Conservation (phyloP, 2,888 invertebrate species). For the Cepaea hortensis region DNA sequence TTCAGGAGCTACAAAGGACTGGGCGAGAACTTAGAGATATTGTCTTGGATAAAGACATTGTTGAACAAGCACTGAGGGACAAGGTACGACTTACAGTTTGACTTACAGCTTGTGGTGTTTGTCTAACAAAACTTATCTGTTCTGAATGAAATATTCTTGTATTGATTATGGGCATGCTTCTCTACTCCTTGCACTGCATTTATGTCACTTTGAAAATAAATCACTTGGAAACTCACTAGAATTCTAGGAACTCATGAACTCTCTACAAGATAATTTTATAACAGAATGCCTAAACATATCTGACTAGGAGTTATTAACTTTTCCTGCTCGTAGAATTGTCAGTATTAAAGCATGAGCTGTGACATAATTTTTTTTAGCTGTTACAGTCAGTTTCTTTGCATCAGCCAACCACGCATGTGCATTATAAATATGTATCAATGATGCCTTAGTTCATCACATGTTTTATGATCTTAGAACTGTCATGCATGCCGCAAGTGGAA, state of each 20-base stretch:
- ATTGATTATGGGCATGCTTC: constrained; percentile 25
- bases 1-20: constrained; percentile 57
- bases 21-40: constrained; percentile 66
- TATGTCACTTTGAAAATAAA: constrained; percentile 18
- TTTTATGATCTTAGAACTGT: background rate
- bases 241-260: background rate
- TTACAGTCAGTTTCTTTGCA: background rate
- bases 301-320: background rate
- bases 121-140: constrained; percentile 25
- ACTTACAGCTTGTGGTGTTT: constrained; percentile 29
- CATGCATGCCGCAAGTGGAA: background rate
- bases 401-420: background rate
- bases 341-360: background rate
- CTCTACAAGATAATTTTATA: background rate
- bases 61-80: constrained; percentile 62
- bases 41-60: constrained; percentile 63
- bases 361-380: background rate
- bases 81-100: constrained; percentile 60
- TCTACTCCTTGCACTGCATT: background rate
- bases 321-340: background rate
- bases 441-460: background rate
- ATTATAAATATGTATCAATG: background rate
- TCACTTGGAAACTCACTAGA: constrained; percentile 15
- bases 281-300: background rate
- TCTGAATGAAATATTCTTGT: constrained; percentile 1